These are phyloP conservation scores for Lathamus discolor DNA, from an alignment of 2,113 vertebrate species.

Conservation along the genomic window DNA sequence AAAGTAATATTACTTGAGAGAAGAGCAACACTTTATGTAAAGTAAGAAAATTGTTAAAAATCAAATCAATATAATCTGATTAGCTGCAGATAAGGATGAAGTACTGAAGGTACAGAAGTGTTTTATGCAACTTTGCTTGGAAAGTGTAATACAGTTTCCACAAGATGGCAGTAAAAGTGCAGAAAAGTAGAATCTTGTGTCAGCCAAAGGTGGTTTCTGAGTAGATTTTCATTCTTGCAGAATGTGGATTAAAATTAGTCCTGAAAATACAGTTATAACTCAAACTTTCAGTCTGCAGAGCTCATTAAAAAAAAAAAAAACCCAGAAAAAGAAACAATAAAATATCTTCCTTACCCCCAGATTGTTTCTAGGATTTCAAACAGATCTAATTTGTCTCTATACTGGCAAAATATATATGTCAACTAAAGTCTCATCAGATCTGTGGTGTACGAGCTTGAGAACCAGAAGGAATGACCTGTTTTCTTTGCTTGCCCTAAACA, in stretches of 20 bases:
- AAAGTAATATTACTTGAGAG: not conserved
- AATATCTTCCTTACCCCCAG: not conserved
- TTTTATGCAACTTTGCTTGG: not conserved
- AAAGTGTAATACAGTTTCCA: not conserved
- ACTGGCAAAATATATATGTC: rapidly evolving
- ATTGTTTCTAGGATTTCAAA: not conserved
- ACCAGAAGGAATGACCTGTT: not conserved
- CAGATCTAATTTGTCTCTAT: not conserved
- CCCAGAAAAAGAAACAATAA: not conserved
- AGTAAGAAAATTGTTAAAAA: not conserved
- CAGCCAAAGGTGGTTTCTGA: not conserved
- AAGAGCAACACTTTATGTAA: not conserved
- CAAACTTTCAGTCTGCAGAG: not conserved
- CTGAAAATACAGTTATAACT: not conserved
- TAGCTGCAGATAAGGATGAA: not conserved
- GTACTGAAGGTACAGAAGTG: not conserved
- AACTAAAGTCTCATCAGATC: not conserved
- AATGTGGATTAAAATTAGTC: not conserved
- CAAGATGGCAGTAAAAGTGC: conserved; percentile 56
- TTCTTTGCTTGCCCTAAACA: not conserved
- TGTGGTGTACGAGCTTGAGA: rapidly evolving
- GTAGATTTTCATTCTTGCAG: not conserved
- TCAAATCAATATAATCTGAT: not conserved
- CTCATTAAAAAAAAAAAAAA: not conserved
- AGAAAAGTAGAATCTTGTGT: not conserved